Evolutionary conservation across 2,113 vertebrate species (phyloP).

Genomic region (Caretta caretta): DNA sequence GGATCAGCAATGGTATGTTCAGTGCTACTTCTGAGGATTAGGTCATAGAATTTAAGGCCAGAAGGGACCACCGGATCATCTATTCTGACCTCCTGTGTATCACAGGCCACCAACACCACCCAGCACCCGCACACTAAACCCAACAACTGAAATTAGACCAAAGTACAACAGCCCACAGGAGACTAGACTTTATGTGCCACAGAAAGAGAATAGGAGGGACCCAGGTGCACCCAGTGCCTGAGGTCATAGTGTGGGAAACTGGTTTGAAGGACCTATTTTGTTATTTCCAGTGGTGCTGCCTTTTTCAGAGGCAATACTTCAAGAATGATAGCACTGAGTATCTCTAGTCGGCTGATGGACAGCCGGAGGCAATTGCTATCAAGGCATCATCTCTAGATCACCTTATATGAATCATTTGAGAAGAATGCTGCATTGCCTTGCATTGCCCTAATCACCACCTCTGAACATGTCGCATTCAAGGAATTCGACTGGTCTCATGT

Average conservation of each 20-base stretch:
- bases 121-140: too few relatives aligned
- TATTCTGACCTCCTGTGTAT: too few relatives aligned
- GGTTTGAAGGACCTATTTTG: too few relatives aligned
- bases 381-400: not conserved
- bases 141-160: too few relatives aligned
- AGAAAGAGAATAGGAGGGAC: too few relatives aligned
- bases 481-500: not conserved
- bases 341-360: not conserved
- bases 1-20: not conserved
- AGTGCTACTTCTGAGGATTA: not conserved
- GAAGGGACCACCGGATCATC: too few relatives aligned
- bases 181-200: too few relatives aligned
- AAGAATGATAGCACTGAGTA: accelerated
- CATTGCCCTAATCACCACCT: not conserved
- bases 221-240: too few relatives aligned
- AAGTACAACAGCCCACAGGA: too few relatives aligned
- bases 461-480: not conserved
- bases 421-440: not conserved
- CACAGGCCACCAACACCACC: too few relatives aligned
- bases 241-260: too few relatives aligned
- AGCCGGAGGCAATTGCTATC: accelerated
- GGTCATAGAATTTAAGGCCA: not conserved
- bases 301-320: not conserved
- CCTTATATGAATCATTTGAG: accelerated
- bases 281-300: too few relatives aligned